Conservation (phyloP, 2,888 invertebrate species). For the Horisme vitalbata region DNA sequence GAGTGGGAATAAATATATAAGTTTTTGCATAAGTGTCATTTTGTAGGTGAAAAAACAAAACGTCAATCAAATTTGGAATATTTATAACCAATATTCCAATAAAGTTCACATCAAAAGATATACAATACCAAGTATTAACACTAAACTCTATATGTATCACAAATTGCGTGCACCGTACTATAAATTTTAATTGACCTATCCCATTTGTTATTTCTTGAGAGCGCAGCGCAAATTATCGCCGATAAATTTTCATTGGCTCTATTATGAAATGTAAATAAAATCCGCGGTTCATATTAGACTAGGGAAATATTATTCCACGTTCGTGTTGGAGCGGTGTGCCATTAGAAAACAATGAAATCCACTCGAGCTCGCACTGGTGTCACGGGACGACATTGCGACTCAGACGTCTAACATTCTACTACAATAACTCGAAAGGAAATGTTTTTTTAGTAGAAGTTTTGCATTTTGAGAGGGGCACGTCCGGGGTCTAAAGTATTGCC, state of each 20-base stretch:
- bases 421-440: constrained; percentile 16
- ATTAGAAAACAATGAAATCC: constrained; percentile 58
- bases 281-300: constrained; percentile 1
- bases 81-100: no score
- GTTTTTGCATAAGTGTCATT: no score
- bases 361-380: constrained; percentile 39
- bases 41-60: no score
- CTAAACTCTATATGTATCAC: no score
- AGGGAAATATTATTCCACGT: constrained; percentile 30
- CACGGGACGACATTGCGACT: constrained; percentile 24
- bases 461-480: no score
- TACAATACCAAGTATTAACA: no score
- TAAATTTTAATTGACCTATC: constrained; percentile 9
- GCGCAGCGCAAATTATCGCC: constrained; percentile 14
- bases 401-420: constrained; percentile 14
- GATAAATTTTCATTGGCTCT: constrained; percentile 7
- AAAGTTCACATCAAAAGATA: no score
- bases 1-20: no score
- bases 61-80: no score
- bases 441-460: no score
- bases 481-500: no score
- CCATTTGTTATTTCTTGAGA: constrained; percentile 7
- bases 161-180: not conserved
- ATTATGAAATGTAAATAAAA: constrained; percentile 8
- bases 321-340: constrained; percentile 21